Base-by-base conservation (phyloP, 2,888 invertebrate species). In the Meta bourneti region DNA sequence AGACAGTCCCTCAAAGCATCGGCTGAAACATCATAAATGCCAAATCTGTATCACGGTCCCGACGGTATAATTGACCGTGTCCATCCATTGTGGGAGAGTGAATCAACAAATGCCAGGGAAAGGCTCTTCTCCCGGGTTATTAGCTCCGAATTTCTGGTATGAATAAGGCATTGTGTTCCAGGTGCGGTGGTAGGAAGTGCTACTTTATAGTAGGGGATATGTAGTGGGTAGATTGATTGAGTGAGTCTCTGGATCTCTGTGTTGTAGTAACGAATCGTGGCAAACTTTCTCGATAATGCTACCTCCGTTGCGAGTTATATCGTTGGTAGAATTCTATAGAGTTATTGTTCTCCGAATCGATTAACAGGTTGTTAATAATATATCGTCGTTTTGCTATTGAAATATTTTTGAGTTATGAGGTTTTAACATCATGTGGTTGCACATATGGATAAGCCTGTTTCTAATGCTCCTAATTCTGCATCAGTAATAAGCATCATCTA, bases 11-110 rank as follows among this genome's bases (percentile, higher is more conserved):
- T 19, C 71, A 49, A 6, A n/a, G 61, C 6, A 34, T 13, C 8
- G 5, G 8, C 16, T 20, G 20, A 80, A 70, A 80, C 34, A 80
- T 87, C 79, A 87, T 87, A 88, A 88, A 88, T 74, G 88, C 69
- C 81, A 88, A 81, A 74, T 88, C 74, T 49, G 11, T 72, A 54
- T 79, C 87, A 34, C 48, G 61, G 48, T 71, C 13, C 52, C 49
- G 82, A 82, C 71, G 49, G 74, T 61, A 75, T 84, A 84, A 84
- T 75, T 84, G 84, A 54, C 75, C 16, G 49, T 52, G 61, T 34
- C 54, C 49, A n/a, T 9, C 71, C 70, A 19, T 9, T 72, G 16
- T 51, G 51, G 19, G 51, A 54, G 34, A 74, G 54, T 13, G 61
- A 54, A 70, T 49, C 71, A 72, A 72, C 72, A 72, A 82, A 20